Evolutionary conservation across 2,113 vertebrate genomes (phyloP).

Genomic region (Phaetusa simplex): DNA sequence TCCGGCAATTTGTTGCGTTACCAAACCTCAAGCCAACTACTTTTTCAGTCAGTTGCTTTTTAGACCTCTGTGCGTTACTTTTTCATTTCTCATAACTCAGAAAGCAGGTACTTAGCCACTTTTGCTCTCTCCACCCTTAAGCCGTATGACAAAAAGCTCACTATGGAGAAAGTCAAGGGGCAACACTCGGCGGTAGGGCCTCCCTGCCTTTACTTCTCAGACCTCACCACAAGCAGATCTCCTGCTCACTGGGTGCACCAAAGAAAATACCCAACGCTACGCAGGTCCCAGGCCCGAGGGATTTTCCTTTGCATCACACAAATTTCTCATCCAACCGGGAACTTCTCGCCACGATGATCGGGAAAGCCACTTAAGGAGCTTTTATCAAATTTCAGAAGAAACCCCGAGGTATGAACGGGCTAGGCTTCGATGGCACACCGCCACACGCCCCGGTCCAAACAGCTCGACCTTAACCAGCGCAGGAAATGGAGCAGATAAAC

Average conservation of each 20-base stretch:
- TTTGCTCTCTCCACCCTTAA: not conserved
- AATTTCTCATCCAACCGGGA: not conserved
- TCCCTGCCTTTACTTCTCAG: not conserved
- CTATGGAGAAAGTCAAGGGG: not conserved
- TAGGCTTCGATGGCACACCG: not conserved
- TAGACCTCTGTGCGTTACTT: not conserved
- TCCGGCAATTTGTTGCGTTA: not conserved
- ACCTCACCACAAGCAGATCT: not conserved
- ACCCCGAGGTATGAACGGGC: not conserved
- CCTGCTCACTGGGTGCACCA: not conserved
- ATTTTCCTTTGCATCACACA: not conserved
- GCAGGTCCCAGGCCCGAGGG: not conserved
- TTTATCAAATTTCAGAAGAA: not conserved
- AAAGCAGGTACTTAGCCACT: accelerated
- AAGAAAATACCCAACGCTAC: not conserved
- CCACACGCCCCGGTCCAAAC: not conserved
- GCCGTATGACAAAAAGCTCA: not conserved
- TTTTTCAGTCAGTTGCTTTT: not conserved
- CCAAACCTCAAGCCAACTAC: not conserved
- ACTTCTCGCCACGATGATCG: accelerated
- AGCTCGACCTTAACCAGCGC: accelerated
- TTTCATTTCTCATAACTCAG: not conserved
- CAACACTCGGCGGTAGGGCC: not conserved
- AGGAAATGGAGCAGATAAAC: not conserved
- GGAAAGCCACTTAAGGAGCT: not conserved